Evolutionary conservation across 2,888 invertebrate species (phyloP).

Genomic region (Amblyteles armatorius): DNA sequence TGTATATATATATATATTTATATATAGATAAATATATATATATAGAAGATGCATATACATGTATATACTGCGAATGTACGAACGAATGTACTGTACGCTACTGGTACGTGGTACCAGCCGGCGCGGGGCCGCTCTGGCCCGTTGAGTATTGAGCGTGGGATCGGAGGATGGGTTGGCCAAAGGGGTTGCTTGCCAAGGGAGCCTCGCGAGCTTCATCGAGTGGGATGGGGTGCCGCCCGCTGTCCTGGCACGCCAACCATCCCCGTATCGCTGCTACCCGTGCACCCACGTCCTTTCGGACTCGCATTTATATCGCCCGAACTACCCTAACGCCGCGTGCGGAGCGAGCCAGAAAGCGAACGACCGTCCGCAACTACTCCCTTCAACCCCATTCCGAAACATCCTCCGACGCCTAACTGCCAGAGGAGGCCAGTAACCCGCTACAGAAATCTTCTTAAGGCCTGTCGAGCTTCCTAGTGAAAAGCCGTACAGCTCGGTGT

Average conservation of each 20-base stretch:
- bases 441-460: conserved; percentile 57
- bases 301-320: conserved; percentile 56
- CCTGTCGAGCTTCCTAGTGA: conserved; percentile 6
- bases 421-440: conserved; percentile 22
- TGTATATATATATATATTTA: neutral
- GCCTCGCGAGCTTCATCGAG: conserved; percentile 64
- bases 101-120: conserved; percentile 71
- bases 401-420: conserved; percentile 30
- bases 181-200: conserved; percentile 67
- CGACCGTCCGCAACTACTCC: conserved; percentile 35
- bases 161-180: conserved; percentile 63
- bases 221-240: conserved; percentile 69
- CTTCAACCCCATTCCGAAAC: neutral
- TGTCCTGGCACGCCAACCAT: conserved; percentile 73
- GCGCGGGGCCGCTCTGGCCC: conserved; percentile 65
- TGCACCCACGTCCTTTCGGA: conserved; percentile 44
- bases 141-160: conserved; percentile 73
- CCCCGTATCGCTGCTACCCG: conserved; percentile 55
- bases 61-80: conserved; percentile 32
- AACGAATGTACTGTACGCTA: conserved; percentile 57
- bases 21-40: conserved; percentile 7
- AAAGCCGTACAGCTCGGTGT: conserved; percentile 3
- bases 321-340: conserved; percentile 48
- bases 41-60: neutral
- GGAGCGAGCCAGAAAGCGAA: conserved; percentile 47